phyloP scores from a whole-genome alignment of 2,113 vertebrate species.

The Onychorhynchus coronatus region DNA sequence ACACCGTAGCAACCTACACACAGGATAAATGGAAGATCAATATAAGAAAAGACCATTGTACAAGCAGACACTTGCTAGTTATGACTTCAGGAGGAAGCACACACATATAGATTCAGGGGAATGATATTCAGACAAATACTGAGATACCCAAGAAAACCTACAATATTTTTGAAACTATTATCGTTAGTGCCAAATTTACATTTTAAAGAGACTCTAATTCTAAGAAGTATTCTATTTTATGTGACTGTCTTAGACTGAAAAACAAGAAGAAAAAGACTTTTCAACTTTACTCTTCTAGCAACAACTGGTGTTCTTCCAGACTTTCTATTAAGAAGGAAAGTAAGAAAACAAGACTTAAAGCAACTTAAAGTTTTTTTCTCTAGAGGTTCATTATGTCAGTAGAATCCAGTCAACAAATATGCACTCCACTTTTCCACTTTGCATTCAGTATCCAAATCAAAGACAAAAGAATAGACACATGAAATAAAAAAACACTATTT shows the following conservation, averaged over 20 bases:
- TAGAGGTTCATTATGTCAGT: not conserved
- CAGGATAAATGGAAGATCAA: not conserved
- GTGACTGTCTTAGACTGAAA: not conserved
- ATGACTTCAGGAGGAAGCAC: not conserved
- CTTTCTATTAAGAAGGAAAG: not conserved
- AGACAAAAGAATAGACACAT: not conserved
- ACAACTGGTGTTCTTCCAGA: not conserved
- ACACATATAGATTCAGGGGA: not conserved
- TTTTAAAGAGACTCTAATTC: not conserved
- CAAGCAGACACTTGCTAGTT: not conserved
- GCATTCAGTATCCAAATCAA: not conserved
- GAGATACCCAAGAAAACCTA: not conserved
- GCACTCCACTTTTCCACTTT: not conserved
- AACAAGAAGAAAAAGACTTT: not conserved
- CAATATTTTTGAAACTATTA: not conserved
- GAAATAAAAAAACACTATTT: not conserved
- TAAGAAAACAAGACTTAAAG: not conserved
- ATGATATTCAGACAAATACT: not conserved
- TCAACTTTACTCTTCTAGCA: not conserved
- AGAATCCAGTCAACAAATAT: not conserved
- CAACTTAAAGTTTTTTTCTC: not conserved
- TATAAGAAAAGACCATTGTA: not conserved
- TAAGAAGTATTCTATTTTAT: not conserved
- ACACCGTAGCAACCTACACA: slow-evolving; percentile 95
- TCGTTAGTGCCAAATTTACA: not conserved